Percentiles rank a stretch among this genome's conserved stretches.
phyloP scores from a whole-genome alignment of 2,888 invertebrate genomes.

The Tridacna gigas region DNA sequence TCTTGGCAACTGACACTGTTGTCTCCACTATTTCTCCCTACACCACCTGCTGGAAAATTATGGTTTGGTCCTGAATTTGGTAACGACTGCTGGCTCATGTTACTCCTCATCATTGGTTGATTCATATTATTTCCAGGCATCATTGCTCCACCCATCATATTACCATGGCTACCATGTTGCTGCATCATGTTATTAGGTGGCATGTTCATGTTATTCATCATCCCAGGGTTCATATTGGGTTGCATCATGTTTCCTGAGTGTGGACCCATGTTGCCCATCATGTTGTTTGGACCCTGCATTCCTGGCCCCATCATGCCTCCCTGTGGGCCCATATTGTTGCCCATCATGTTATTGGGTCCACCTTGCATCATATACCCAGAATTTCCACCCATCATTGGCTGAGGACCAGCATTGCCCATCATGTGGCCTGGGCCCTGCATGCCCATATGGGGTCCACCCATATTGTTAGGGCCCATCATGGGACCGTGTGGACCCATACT shows the following conservation, averaged over 20 bases:
- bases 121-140: constrained; percentile 50
- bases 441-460: constrained; percentile 69
- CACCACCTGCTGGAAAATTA: constrained; percentile 44
- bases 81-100: constrained; percentile 60
- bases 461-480: constrained; percentile 82
- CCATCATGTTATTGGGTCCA: constrained; percentile 61
- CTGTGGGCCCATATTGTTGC: constrained; percentile 60
- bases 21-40: constrained; percentile 30
- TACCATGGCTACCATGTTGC: constrained; percentile 46
- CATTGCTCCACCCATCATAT: constrained; percentile 35
- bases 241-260: constrained; percentile 60
- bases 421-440: constrained; percentile 63
- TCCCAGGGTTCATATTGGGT: constrained; percentile 61
- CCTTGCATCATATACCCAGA: constrained; percentile 63
- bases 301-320: constrained; percentile 65
- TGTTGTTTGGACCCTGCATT: constrained; percentile 64
- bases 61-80: constrained; percentile 34
- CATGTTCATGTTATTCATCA: constrained; percentile 69
- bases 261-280: constrained; percentile 70
- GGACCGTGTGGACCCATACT: constrained; percentile 63
- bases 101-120: constrained; percentile 66
- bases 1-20: constrained; percentile 83
- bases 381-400: constrained; percentile 50
- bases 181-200: constrained; percentile 60
- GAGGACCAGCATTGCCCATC: constrained; percentile 58